Evolutionary conservation across 2,797 vertebrate genomes (phyloP), one percentile per base, ranked within the genome.

Genomic region (Falco cherrug): DNA sequence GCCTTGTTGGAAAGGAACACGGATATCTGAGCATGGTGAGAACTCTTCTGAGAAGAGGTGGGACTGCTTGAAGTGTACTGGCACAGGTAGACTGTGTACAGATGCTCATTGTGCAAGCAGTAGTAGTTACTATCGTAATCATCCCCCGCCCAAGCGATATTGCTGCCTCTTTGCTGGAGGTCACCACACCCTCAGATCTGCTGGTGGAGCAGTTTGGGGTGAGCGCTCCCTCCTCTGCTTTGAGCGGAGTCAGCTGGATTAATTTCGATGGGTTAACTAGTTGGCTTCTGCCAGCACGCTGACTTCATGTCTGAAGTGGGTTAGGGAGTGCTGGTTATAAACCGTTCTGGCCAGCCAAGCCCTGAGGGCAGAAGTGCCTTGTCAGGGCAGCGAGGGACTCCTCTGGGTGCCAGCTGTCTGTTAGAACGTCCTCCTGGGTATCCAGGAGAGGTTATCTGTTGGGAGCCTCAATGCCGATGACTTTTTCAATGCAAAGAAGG

Each of bases 191-290:
- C 47, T 90, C 18, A 21, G 31, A 64, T 51, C 19, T 91, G 91
- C 89, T 93, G 91, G 59, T 12, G 18, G 91, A 93, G 94, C 93
- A 60, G 75, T 77, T 87, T 18, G 64, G 82, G 78, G 68, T 45
- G 71, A 73, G 54, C 1, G 64, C 19, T 71, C 64, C 60, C 43
- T 35, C 26, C 48, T 81, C n/a, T 51, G 53, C 48, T 51, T 91
- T 73, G 76, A 89, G 95, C 91, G 47, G 81, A 79, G 79, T 94
- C 95, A 95, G 93, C 95, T 71, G 76, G 26, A 90, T 94, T 80
- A 9, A 4, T 60, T 43, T 48, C 37, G 68, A 53, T 21, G 79
- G 91, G 74, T 37, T 81, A 22, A 43, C 81, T 59, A 25, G 61
- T 10, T 53, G 81, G 39, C 45, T 77, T 37, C 37, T 89, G 82